Conservation (phyloP, 2,113 vertebrate genomes). For the Oceanodroma tethys region DNA sequence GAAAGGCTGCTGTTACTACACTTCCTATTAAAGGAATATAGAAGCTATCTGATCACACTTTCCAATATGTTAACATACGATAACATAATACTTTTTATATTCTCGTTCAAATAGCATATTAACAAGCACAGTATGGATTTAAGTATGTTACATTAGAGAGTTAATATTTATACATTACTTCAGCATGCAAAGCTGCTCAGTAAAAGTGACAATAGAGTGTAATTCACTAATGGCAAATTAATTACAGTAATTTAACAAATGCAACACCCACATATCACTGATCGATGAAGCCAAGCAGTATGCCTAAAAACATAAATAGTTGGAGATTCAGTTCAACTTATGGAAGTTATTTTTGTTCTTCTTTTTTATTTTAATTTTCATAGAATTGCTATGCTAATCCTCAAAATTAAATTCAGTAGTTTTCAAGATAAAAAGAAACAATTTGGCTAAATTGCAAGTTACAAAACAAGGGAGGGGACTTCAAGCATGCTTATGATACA, state of each 20-base stretch:
- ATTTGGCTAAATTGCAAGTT: neutral
- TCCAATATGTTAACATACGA: neutral
- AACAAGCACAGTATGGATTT: neutral
- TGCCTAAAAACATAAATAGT: constrained; percentile 1
- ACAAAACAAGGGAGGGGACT: constrained; percentile 41
- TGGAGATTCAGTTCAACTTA: neutral
- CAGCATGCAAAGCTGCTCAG: neutral
- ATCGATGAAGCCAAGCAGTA: neutral
- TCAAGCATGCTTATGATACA: constrained; percentile 1
- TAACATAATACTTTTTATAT: neutral
- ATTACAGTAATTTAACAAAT: constrained; percentile 38
- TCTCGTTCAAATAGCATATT: neutral
- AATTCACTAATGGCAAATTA: constrained; percentile 38
- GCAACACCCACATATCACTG: neutral
- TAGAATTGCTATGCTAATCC: neutral
- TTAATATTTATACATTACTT: neutral
- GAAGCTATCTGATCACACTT: neutral
- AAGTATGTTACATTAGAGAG: neutral
- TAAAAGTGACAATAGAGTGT: constrained; percentile 19
- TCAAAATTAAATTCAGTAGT: neutral
- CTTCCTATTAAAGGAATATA: neutral
- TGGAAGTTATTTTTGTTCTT: neutral
- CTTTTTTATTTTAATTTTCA: neutral
- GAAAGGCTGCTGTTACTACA: neutral
- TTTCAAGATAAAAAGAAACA: constrained; percentile 14